phyloP scores from a whole-genome alignment of 2,113 vertebrate species.

The Pterocles orientalis region DNA sequence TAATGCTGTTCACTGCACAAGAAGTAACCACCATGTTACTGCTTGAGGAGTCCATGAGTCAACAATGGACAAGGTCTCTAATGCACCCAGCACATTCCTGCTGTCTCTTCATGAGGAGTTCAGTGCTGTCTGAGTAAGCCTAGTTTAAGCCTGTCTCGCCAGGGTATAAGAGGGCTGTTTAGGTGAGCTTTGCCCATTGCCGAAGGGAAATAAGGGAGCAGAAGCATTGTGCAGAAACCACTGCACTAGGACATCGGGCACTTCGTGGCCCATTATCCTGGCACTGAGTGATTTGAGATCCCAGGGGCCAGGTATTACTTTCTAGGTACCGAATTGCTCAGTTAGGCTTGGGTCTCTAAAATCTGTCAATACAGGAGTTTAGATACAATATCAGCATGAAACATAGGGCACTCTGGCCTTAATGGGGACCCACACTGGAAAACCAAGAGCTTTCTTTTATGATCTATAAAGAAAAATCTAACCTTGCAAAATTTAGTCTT shows the following conservation, averaged over 20 bases:
- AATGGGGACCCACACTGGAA: neutral
- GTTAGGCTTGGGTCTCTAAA: neutral
- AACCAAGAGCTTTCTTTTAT: neutral
- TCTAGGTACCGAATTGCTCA: neutral
- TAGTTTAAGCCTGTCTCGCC: neutral
- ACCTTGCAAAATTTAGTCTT: neutral
- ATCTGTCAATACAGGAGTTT: neutral
- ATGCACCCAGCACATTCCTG: neutral
- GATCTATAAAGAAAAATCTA: neutral
- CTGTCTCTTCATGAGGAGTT: neutral
- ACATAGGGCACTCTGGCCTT: neutral
- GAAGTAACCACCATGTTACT: neutral
- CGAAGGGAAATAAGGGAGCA: neutral
- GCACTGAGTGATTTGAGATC: neutral
- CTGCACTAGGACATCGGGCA: fast-evolving
- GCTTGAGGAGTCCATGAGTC: neutral
- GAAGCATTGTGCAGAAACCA: neutral
- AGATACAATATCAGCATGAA: neutral
- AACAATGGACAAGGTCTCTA: neutral
- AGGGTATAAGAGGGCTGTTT: neutral
- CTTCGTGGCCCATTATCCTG: neutral
- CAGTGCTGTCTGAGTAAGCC: neutral
- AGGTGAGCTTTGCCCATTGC: neutral
- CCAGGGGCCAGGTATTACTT: neutral
- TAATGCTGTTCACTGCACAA: neutral